Percentiles rank a stretch among this genome's conserved stretches.
These are phyloP conservation scores for Frankliniella fusca DNA, from an alignment of 2,888 invertebrate genomes.

Conservation along the genomic window DNA sequence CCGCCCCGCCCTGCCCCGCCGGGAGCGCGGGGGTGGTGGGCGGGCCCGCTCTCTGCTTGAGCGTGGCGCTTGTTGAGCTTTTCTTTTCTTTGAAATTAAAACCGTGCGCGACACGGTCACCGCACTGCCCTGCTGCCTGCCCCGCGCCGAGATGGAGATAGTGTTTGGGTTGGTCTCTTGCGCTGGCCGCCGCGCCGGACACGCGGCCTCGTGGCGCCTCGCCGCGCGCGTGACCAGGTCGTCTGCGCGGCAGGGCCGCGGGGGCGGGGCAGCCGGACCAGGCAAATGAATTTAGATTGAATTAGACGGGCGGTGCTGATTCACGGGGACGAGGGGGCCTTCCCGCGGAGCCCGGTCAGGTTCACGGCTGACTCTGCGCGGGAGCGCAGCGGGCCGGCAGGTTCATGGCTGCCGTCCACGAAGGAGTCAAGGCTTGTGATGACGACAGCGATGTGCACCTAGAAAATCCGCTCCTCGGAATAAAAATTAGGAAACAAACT, in stretches of 20 bases:
- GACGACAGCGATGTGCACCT: too few species aligned
- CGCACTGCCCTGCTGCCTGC: too few species aligned
- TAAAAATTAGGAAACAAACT: too few species aligned
- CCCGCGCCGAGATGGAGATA: too few species aligned
- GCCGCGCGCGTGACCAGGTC: not conserved
- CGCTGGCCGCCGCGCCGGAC: too few species aligned
- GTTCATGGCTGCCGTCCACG: not conserved
- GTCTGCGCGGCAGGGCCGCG: not conserved
- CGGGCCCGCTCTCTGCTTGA: not conserved
- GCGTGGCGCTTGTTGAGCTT: not conserved
- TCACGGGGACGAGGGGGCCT: not conserved
- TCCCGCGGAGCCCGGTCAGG: not conserved
- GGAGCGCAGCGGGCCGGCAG: not conserved
- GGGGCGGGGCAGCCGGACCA: not conserved
- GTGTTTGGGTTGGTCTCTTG: too few species aligned
- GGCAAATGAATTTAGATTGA: slow-evolving; percentile 10
- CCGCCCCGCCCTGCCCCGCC: not conserved
- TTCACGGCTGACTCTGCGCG: not conserved
- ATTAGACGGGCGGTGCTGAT: not conserved
- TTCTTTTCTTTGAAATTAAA: not conserved
- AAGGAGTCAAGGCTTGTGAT: not conserved
- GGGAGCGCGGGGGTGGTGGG: not conserved
- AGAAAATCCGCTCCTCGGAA: too few species aligned
- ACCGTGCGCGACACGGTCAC: too few species aligned
- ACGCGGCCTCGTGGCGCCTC: not conserved